Conservation (phyloP, 1,140 invertebrate genomes). For the Mamestra configurata region DNA sequence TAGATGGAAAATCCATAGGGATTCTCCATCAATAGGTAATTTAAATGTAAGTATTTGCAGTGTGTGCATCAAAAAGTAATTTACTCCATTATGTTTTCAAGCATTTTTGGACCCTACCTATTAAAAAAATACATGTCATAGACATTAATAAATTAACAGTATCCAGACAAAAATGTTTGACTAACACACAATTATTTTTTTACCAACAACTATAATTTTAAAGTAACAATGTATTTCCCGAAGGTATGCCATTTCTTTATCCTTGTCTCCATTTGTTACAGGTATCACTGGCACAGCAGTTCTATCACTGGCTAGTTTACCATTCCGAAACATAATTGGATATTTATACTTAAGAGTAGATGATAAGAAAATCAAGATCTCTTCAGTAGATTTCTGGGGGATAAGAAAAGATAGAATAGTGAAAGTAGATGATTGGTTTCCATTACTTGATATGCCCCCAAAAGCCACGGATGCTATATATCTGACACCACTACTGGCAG, state of each 20-base stretch:
- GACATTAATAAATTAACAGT: no score
- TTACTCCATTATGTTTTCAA: no score
- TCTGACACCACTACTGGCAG: conserved; percentile 70
- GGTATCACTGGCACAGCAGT: conserved; percentile 78
- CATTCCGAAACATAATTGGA: conserved; percentile 88
- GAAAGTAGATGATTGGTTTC: conserved; percentile 82
- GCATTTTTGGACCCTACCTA: no score
- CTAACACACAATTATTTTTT: no score
- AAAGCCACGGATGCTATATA: conserved; percentile 76
- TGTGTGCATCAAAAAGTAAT: no score
- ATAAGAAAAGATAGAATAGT: conserved; percentile 85
- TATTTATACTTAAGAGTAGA: conserved; percentile 88
- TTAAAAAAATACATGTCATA: no score
- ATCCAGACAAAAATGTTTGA: no score
- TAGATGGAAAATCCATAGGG: no score
- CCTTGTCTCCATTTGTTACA: conserved; percentile 68
- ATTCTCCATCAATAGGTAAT: no score
- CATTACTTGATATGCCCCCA: conserved; percentile 78
- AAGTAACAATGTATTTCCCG: not conserved
- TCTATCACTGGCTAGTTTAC: conserved; percentile 75
- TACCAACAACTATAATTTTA: no score
- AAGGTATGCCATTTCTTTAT: not conserved
- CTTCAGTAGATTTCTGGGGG: conserved; percentile 89
- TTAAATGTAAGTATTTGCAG: no score
- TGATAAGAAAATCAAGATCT: conserved; percentile 86